Base-by-base conservation (phyloP, 2,113 vertebrate species). In the Coreoperca whiteheadi region DNA sequence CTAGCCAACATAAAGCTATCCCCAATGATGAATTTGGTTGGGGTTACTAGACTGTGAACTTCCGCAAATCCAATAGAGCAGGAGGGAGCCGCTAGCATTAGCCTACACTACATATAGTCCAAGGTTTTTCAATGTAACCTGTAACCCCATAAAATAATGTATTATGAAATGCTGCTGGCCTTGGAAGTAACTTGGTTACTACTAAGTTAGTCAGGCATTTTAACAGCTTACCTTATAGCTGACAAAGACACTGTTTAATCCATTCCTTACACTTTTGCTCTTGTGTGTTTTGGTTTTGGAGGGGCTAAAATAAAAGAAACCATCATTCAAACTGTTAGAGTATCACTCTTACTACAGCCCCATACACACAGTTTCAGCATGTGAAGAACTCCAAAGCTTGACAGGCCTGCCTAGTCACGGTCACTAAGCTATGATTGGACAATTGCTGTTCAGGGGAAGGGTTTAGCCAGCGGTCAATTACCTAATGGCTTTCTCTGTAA, bases 401-500 rank as follows among this genome's bases (percentile, higher is more conserved):
- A 32, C 23, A 50, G 46, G 21, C 34, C 2, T 53, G 30, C 25
- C 20, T 12, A 25, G 65, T 65, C 64, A 82, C 11, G 2, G 12
- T 57, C 18, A 6, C 73, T 37, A 79, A 41, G 41, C 57, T 64
- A 34, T n/a, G 48, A 73, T 51, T 64, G 16, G 34, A 69, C n/a
- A 39, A 41, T 76, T 59, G 14, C 23, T 46, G 28, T 80, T 51
- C 64, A 79, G 50, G 32, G 60, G 37, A 57, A 59, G 18, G 34
- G 74, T 74, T 74, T 66, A 71, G 20, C 28, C 50, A 69, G 20
- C 63, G 37, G 74, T 68, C 83, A 88, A 75, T 89, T 77, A 87
- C 67, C 72, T 86, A 86, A 89, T 87, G 80, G 85, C 69, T 74
- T 77, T 84, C 67, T 79, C 64, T 8, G 0, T 80, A 43, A 82